These are phyloP conservation scores for Isaurus tuberculatus DNA, from an alignment of 92 coral and sea anemone genomes.

Conservation along the genomic window DNA sequence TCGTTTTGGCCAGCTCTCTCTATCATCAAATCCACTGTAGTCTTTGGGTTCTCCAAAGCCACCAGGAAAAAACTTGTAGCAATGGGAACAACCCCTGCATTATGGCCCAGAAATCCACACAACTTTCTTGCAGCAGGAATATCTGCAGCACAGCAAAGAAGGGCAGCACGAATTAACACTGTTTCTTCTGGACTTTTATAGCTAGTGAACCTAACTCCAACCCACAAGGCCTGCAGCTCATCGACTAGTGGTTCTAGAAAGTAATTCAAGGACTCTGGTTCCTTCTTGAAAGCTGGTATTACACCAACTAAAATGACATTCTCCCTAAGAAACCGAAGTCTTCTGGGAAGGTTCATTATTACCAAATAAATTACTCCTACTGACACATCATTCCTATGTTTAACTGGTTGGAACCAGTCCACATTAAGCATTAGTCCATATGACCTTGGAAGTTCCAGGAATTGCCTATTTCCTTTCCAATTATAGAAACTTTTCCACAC, in stretches of 20 bases:
- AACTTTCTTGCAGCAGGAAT: slow-evolving; percentile 70
- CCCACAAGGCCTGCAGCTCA: slow-evolving; percentile 52
- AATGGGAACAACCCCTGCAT: slow-evolving; percentile 74
- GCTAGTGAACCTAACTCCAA: slow-evolving; percentile 40
- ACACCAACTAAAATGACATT: slow-evolving; percentile 60
- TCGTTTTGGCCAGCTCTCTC: slow-evolving; percentile 37
- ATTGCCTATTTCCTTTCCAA: too few species aligned
- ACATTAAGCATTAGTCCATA: too few species aligned
- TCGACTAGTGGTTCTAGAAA: slow-evolving; percentile 55
- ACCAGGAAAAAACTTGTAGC: too few species aligned
- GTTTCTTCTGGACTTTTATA: slow-evolving; percentile 44
- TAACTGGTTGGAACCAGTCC: too few species aligned
- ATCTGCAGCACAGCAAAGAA: slow-evolving; percentile 58
- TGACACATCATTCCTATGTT: too few species aligned
- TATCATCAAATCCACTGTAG: slow-evolving; percentile 47
- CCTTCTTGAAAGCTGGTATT: slow-evolving; percentile 57
- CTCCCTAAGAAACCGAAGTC: slow-evolving; percentile 41
- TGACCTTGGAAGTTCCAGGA: too few species aligned
- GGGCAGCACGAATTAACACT: slow-evolving; percentile 46
- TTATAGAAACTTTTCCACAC: too few species aligned
- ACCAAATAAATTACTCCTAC: too few species aligned
- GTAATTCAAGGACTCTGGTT: slow-evolving; percentile 54
- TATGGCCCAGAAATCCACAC: slow-evolving; percentile 63
- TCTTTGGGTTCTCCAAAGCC: too few species aligned
- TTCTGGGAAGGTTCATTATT: too few species aligned